These are phyloP conservation scores for Dryomyza anilis DNA, from an alignment of 2,888 invertebrate species.

Conservation along the genomic window DNA sequence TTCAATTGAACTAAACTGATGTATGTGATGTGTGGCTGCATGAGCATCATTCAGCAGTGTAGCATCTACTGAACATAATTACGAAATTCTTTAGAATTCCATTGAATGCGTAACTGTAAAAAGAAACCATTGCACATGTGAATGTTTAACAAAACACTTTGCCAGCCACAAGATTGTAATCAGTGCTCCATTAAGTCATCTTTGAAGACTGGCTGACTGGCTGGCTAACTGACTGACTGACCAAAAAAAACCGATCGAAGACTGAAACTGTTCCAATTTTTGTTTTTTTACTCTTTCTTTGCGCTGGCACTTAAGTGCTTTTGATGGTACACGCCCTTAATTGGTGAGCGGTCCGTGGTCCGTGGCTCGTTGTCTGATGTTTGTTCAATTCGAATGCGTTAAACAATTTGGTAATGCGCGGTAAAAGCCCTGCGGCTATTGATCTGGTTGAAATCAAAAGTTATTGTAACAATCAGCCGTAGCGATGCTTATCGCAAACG, in stretches of 20 bases:
- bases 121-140: not conserved
- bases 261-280: constrained; percentile 1
- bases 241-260: constrained; percentile 40
- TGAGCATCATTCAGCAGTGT: not conserved
- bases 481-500: constrained; percentile 24
- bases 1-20: not conserved
- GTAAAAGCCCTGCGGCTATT: constrained; percentile 46
- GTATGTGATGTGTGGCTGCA: not conserved
- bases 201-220: constrained; percentile 19
- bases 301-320: constrained; percentile 30
- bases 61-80: not conserved
- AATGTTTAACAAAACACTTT: constrained; percentile 13
- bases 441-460: constrained; percentile 57
- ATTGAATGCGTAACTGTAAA: constrained; percentile 20
- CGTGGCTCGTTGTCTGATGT: not conserved
- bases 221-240: constrained; percentile 15
- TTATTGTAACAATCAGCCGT: constrained; percentile 50
- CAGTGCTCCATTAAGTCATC: constrained; percentile 51
- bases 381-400: constrained; percentile 4
- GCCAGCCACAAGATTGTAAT: constrained; percentile 52
- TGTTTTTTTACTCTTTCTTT: constrained; percentile 27
- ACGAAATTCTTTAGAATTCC: constrained; percentile 17
- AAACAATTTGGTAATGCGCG: not conserved
- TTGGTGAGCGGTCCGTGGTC: not conserved
- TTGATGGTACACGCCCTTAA: constrained; percentile 39